phyloP scores from a whole-genome alignment of 2,797 vertebrate genomes.

The Dendrocincla fuliginosa region DNA sequence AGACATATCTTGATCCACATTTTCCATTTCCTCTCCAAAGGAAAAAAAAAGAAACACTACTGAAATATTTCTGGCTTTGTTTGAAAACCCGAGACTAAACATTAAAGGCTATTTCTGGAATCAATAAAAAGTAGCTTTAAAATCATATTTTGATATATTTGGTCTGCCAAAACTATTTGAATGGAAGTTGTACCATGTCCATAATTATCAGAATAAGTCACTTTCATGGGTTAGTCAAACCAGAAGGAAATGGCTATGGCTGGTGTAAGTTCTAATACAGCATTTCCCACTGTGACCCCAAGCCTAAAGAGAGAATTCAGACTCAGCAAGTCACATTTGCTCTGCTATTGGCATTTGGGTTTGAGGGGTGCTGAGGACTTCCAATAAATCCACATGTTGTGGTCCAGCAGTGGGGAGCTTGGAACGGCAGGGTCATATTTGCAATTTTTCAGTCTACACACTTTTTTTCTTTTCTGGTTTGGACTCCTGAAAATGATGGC shows the following conservation, averaged over 20 bases:
- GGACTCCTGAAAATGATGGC: not conserved
- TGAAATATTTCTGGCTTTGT: not conserved
- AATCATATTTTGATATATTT: not conserved
- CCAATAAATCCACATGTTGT: not conserved
- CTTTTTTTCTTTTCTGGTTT: not conserved
- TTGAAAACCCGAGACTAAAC: conserved; percentile 35
- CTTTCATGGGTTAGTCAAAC: not conserved
- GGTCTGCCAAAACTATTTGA: conserved; percentile 17
- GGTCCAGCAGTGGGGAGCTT: not conserved
- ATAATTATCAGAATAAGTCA: not conserved
- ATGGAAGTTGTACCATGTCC: not conserved
- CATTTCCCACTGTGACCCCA: not conserved
- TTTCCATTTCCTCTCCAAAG: conserved; percentile 9
- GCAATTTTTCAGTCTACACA: conserved; percentile 21
- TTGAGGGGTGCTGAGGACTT: not conserved
- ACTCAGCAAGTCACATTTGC: not conserved
- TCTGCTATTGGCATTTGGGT: not conserved
- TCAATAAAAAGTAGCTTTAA: conserved; percentile 14
- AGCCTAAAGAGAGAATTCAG: not conserved
- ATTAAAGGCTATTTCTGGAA: conserved; percentile 11
- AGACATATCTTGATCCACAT: not conserved
- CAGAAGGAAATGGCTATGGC: not conserved
- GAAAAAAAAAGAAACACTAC: not conserved
- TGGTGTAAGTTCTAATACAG: not conserved
- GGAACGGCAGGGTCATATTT: not conserved